Percentiles rank a stretch among this genome's conserved stretches.
Conservation (phyloP, 1,140 invertebrate species). For the Charaxes varanes region DNA sequence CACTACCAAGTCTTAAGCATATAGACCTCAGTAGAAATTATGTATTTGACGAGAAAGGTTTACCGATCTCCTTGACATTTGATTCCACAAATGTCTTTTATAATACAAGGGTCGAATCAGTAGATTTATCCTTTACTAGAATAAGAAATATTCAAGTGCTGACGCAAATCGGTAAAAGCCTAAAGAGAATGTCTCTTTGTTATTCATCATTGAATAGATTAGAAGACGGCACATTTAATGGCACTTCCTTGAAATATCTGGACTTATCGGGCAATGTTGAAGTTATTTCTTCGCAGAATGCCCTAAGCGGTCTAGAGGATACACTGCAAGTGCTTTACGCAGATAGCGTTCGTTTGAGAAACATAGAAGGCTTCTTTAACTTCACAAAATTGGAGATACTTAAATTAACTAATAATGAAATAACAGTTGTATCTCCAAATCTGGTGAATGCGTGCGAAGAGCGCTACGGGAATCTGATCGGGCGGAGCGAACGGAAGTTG, state of each 20-base stretch:
- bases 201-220: conserved; percentile 55
- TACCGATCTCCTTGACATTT: conserved; percentile 35
- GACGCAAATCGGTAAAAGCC: conserved; percentile 35
- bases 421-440: no score
- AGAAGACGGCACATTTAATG: conserved; percentile 44
- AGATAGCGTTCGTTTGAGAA: conserved; percentile 47
- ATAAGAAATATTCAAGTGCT: conserved; percentile 50
- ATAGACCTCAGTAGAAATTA: conserved; percentile 74
- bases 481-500: no score
- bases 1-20: conserved; percentile 54
- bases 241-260: conserved; percentile 59
- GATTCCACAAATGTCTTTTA: conserved; percentile 40
- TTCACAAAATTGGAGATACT: no score
- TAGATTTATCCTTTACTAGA: conserved; percentile 72
- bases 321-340: conserved; percentile 68
- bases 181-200: conserved; percentile 72
- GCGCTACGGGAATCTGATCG: no score
- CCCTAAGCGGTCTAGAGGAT: conserved; percentile 50
- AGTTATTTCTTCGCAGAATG: conserved; percentile 19
- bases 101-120: conserved; percentile 51
- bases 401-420: no score
- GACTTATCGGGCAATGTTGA: conserved; percentile 72
- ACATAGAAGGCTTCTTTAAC: no score
- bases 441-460: no score
- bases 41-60: conserved; percentile 28